phyloP scores from a whole-genome alignment of 2,113 vertebrate species.

The Python bivittatus region DNA sequence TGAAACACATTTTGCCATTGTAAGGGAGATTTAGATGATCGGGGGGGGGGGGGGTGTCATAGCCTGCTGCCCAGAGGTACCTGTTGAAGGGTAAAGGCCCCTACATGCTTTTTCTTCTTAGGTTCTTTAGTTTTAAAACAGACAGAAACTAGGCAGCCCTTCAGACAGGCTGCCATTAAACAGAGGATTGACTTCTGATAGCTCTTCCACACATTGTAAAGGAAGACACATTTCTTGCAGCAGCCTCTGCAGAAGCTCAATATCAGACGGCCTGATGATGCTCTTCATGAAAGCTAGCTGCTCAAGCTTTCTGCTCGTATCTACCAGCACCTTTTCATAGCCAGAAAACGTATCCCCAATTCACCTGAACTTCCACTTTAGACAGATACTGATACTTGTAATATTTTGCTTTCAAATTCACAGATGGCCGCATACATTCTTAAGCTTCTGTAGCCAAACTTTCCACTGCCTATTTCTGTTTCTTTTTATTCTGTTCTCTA shows the following conservation, averaged over 20 bases:
- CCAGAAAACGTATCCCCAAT: not conserved
- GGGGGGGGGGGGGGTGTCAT: not conserved
- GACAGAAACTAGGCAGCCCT: not conserved
- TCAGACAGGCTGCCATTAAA: not conserved
- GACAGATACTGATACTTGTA: not conserved
- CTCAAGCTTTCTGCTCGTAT: not conserved
- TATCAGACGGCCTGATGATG: not conserved
- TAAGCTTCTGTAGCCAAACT: not conserved
- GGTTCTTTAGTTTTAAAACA: not conserved
- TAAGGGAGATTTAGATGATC: not conserved
- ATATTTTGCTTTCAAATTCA: not conserved
- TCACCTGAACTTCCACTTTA: not conserved
- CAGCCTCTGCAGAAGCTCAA: not conserved
- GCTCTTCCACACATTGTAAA: not conserved
- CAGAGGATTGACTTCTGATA: not conserved
- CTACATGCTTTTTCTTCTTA: not conserved
- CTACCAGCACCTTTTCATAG: not conserved
- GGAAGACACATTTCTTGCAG: not conserved
- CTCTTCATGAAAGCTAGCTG: not conserved
- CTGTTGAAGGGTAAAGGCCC: not conserved
- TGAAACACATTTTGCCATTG: not conserved
- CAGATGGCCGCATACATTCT: not conserved
- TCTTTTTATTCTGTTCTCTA: not conserved
- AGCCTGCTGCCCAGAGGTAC: not conserved
- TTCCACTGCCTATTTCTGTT: not conserved